phyloP scores from a whole-genome alignment of 2,113 vertebrate species.

The Hystrix cristata region DNA sequence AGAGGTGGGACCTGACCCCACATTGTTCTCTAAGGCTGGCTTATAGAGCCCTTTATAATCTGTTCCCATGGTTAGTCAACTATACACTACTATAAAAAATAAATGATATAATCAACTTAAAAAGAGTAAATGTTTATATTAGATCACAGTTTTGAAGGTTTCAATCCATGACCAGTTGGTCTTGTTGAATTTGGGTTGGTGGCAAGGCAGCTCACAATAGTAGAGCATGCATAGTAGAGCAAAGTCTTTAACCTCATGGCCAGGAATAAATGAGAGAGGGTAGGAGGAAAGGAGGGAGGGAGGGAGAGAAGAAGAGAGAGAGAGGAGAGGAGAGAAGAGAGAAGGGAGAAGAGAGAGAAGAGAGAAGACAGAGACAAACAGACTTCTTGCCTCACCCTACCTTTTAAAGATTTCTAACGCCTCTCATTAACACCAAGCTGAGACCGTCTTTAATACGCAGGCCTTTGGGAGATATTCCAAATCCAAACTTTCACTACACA shows the following conservation, averaged over 20 bases:
- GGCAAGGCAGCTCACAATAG: neutral
- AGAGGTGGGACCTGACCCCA: neutral
- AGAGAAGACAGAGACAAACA: neutral
- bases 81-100: neutral
- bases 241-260: neutral
- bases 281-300: neutral
- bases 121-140: neutral
- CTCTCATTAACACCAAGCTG: neutral
- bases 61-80: neutral
- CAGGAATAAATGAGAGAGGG: neutral
- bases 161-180: neutral
- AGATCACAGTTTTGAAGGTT: neutral
- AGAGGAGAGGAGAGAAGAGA: neutral
- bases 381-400: neutral
- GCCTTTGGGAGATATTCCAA: neutral
- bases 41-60: neutral
- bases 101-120: neutral
- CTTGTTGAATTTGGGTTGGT: neutral
- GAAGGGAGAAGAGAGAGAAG: too few relatives aligned
- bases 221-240: too few relatives aligned
- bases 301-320: neutral
- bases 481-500: neutral
- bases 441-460: neutral
- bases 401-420: neutral
- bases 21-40: neutral